Evolutionary conservation across 2,797 vertebrate species (phyloP).

Genomic region (Trachops cirrhosus): DNA sequence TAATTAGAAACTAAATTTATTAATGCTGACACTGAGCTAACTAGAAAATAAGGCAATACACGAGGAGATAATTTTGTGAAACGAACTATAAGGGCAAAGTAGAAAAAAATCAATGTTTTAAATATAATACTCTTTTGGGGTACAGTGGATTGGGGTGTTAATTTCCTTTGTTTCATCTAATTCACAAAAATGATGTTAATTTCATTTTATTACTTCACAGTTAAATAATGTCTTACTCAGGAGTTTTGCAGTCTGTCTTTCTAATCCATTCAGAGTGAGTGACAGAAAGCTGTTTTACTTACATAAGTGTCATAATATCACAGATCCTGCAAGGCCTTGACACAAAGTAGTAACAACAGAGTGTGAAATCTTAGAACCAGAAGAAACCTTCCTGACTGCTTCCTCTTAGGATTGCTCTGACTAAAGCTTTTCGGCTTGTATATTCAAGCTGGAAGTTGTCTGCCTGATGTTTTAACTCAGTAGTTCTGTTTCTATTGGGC

Average conservation of each 20-base stretch:
- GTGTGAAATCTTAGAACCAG: not conserved
- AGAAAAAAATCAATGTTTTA: not conserved
- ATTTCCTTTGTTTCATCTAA: constrained; percentile 10
- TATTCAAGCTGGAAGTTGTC: not conserved
- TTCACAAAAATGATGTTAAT: not conserved
- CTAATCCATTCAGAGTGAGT: not conserved
- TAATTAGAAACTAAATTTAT: constrained; percentile 8
- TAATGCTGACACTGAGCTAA: constrained; percentile 12
- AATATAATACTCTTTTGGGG: not conserved
- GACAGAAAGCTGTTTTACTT: not conserved
- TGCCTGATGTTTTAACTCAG: not conserved
- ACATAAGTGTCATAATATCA: not conserved
- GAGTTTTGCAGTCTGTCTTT: not conserved
- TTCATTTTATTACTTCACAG: not conserved
- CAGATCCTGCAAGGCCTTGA: not conserved
- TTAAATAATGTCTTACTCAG: not conserved
- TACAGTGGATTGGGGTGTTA: not conserved
- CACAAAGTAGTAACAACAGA: not conserved
- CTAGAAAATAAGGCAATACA: constrained; percentile 1
- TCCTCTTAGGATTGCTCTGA: not conserved
- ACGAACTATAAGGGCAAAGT: not conserved
- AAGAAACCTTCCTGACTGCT: not conserved
- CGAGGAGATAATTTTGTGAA: not conserved
- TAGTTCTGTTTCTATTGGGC: not conserved
- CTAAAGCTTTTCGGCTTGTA: not conserved